Evolutionary conservation across 2,113 vertebrate genomes (phyloP).

Genomic region (Plecotus auritus): DNA sequence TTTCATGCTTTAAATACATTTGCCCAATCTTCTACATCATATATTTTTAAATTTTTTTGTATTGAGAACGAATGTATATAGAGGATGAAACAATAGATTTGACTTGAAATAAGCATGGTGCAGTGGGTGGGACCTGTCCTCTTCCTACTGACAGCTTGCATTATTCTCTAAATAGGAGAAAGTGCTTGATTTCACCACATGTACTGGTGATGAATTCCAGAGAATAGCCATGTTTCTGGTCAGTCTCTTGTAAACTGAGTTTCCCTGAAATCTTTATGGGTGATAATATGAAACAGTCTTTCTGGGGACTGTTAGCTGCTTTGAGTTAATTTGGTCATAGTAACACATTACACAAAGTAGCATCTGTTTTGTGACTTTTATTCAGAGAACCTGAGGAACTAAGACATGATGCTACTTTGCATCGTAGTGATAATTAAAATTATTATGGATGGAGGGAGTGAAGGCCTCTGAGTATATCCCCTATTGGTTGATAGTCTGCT

Average conservation of each 20-base stretch:
- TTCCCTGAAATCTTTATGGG: constrained; percentile 11
- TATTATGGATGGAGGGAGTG: background rate
- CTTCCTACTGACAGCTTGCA: background rate
- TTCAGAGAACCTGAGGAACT: background rate
- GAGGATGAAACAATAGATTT: constrained; percentile 29
- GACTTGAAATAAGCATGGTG: background rate
- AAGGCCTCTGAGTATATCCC: background rate
- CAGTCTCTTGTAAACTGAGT: background rate
- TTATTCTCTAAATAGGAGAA: background rate
- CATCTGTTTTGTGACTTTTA: background rate
- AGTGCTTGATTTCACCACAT: background rate
- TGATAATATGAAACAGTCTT: background rate
- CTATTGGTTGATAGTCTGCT: background rate
- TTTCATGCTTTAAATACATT: background rate
- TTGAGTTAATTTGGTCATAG: constrained; percentile 27
- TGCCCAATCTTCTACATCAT: background rate
- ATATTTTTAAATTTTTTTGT: background rate
- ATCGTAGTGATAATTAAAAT: background rate
- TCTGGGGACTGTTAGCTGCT: background rate
- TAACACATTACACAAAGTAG: background rate
- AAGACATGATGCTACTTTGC: background rate
- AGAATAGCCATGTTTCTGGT: background rate
- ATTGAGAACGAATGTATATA: background rate
- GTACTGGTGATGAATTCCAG: constrained; percentile 26
- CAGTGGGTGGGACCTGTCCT: background rate